Evolutionary conservation across 2,797 vertebrate species (phyloP), one percentile per base, ranked within the genome.

Genomic region (Podarcis lilfordi): DNA sequence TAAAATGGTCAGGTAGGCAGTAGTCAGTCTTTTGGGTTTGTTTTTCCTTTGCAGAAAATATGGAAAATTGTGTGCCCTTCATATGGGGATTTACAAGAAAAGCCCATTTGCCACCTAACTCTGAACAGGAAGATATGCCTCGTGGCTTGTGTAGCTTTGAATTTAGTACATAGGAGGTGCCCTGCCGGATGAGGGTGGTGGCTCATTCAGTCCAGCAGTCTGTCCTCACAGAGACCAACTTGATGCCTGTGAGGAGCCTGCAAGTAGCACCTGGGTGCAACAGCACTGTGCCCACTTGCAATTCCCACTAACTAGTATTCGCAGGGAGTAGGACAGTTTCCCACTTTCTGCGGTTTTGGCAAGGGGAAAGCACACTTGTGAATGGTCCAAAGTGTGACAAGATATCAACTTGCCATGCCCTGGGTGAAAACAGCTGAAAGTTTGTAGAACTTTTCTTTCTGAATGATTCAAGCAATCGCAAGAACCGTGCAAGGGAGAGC

Each of bases 1-100:
- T 19, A 19, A 23, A 61, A 74, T 25, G 55, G 5, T 19, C 50
- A 37, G 32, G 11, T 75, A 35, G 1, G 64, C 71, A 35, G 0
- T 2, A 23, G 0, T 4, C 15, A 0, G 50, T 55, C 1, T 23
- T 25, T 21, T n/a, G 80, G 68, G 3, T 4, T 61, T 25, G 40
- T 17, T 37, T 43, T 8, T 17, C 35, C 29, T 8, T 13, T 45
- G 68, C 4, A 80, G 87, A 13, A 25, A 29, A 8, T 17, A 13
- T 37, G 21, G 35, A 0, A 1, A 74, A 89, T 61, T 0, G 43
- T 55, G 8, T 0, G 9, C 61, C 3, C 25, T 81, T 1, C 43
- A 77, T 3, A 17, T 10, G 40, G 78, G 21, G 80, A 59, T 88
- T 83, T 90, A 0, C 9, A 69, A 64, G 64, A 4, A 0, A 45